Evolutionary conservation across 2,113 vertebrate genomes (phyloP), one percentile per base, ranked within the genome.

Genomic region (Dicaeum eximium): DNA sequence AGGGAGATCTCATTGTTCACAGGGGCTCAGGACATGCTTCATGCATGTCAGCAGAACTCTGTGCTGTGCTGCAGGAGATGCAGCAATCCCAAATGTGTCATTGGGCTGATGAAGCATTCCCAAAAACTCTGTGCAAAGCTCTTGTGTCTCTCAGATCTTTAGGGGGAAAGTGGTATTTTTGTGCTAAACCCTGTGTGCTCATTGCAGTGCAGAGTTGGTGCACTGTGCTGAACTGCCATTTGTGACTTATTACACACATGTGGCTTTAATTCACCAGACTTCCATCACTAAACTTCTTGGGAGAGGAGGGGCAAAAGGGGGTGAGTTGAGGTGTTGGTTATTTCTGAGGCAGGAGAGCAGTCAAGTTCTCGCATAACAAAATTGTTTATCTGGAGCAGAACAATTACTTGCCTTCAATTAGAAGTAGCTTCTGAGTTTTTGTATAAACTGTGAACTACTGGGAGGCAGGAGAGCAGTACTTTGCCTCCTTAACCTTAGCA

Each of bases 221-320:
- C 33, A 65, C 58, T 88, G 15, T 51, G 19, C 79, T 70, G 44
- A 74, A 1, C 37, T 91, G 87, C 22, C 9, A 1, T 58, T 84
- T 48, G 53, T 33, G 40, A 45, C 13, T 33, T 57, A 22, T 33
- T 33, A 13, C 4, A n/a, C n/a, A 9, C 24, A 35, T 0, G 0
- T 54, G 56, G 40, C 38, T 70, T 80, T 66, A 48, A 31, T 48
- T 54, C 47, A 35, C 25, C n/a, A 35, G 30, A 6, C 16, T 66
- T 37, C 27, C 18, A 57, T 35, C 6, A 1, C 48, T 67, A 10
- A 53, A 42, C 31, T 57, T 33, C 7, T 27, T 77, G 54, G 42
- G 50, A 87, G 28, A 16, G 0, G 2, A 77, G 23, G 21, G 45
- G 40, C 40, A 60, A 57, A 56, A 61, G 8, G 14, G 12, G 15